Evolutionary conservation across 1,140 invertebrate species (phyloP), one percentile per base, ranked within the genome.

Genomic region (Formica selysi): DNA sequence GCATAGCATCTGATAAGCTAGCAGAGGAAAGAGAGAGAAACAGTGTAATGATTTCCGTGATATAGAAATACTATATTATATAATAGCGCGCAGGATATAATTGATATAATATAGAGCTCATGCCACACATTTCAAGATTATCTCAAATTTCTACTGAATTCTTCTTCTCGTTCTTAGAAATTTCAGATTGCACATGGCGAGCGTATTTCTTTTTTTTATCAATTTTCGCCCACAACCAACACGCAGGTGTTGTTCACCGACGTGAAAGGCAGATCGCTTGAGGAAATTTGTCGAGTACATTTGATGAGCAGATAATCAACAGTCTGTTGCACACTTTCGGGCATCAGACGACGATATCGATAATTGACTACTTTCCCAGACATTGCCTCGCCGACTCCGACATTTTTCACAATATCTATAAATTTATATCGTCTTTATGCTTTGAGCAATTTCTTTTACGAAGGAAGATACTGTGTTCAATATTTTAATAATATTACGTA

Each of bases 311-410:
- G 85, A 89, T 79, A 79, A 26, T 64, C 41, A n/a, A 79, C 85
- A 79, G 57, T 80, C 68, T 87, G 48, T 51, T 19, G 3, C 74
- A 51, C 38, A 59, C 22, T 26, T 38, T 26, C 51, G 88, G 54
- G 68, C 65, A 85, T 84, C 87, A 59, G 29, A 16, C 61, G 61
- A 83, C 29, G 67, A 36, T 88, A 76, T 89, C 78, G 67, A 90
- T 76, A 29, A 73, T 26, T 81, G 22, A 16, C 19, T 26, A 38
- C 38, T 76, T 57, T 51, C n/a, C 16, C 32, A 76, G n/a, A 74
- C 22, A 62, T 10, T 44, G 41, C 65, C 61, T 41, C 29, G 74
- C n/a, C 19, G 16, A 22, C 59, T 65, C 41, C 22, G 44, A 70
- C 57, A 51, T 44, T 36, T n/a, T 32, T 32, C 64, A 76, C 22